Conservation (phyloP, 2,113 vertebrate genomes). For the Uria aalge region DNA sequence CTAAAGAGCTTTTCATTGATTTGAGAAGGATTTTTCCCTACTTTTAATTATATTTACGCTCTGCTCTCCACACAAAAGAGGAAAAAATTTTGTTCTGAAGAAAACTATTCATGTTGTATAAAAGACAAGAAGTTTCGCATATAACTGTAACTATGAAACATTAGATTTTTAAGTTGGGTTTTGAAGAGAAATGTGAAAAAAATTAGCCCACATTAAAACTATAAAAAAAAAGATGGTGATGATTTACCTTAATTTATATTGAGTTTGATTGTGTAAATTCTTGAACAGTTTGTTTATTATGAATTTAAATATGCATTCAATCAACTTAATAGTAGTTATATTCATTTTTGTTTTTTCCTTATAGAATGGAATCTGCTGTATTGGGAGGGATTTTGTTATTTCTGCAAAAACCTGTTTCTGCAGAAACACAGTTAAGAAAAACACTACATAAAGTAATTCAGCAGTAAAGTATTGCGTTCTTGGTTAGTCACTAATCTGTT, state of each 20-base stretch:
- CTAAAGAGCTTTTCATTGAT: neutral
- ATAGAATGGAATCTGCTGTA: neutral
- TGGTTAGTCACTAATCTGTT: neutral
- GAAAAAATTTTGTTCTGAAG: neutral
- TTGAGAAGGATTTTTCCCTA: neutral
- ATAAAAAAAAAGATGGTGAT: neutral
- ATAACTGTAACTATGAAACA: neutral
- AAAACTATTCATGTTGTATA: neutral
- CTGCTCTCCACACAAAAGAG: neutral
- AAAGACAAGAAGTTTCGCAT: neutral
- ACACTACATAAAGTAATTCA: neutral
- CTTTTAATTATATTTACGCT: neutral
- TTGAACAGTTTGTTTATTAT: neutral
- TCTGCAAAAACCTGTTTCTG: neutral
- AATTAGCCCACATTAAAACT: neutral
- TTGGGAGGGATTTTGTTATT: fast-evolving
- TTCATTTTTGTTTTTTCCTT: fast-evolving
- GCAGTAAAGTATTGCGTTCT: neutral
- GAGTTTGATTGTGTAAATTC: neutral
- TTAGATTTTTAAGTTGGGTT: neutral
- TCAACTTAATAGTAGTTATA: neutral
- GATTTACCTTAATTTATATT: neutral
- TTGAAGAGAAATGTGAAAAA: neutral
- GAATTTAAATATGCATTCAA: neutral
- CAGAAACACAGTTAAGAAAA: neutral